Percentiles rank a stretch among this genome's conserved stretches.
Evolutionary conservation across 23 tunicate species (phyloP).

Genomic region (Oikopleura vanhoeffeni): DNA sequence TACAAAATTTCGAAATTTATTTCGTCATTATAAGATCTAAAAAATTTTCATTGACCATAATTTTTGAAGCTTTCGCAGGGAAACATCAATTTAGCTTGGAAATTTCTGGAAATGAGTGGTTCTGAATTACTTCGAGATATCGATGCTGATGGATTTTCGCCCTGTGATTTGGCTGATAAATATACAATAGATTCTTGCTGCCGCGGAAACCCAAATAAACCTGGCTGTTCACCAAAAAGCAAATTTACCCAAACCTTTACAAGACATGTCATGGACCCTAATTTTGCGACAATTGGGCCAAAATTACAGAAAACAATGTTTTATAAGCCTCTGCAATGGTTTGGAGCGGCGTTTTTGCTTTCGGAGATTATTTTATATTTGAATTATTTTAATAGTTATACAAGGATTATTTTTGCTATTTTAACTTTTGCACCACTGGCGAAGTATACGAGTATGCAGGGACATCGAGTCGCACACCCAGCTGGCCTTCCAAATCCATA

Average conservation of each 20-base stretch:
- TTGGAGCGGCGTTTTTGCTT: neutral
- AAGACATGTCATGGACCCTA: neutral
- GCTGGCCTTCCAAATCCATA: neutral
- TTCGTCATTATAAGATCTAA: too few relatives aligned
- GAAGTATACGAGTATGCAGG: neutral
- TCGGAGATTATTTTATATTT: neutral
- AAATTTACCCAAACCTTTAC: neutral
- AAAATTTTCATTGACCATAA: too few relatives aligned
- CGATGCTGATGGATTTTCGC: neutral
- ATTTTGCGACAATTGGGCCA: neutral
- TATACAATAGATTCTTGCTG: neutral
- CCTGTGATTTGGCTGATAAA: neutral
- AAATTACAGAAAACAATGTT: neutral
- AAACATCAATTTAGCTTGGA: neutral
- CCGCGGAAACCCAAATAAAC: neutral
- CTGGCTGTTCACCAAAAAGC: neutral
- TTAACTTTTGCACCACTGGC: neutral
- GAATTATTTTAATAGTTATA: neutral
- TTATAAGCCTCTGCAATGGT: neutral
- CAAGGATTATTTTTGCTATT: neutral
- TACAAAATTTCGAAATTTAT: too few relatives aligned
- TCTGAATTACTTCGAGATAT: neutral
- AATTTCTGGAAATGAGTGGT: neutral
- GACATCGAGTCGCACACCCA: conserved; percentile 4
- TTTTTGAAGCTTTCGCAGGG: neutral